phyloP scores from a whole-genome alignment of 2,113 vertebrate species.

The Zosterops hypoxanthus region DNA sequence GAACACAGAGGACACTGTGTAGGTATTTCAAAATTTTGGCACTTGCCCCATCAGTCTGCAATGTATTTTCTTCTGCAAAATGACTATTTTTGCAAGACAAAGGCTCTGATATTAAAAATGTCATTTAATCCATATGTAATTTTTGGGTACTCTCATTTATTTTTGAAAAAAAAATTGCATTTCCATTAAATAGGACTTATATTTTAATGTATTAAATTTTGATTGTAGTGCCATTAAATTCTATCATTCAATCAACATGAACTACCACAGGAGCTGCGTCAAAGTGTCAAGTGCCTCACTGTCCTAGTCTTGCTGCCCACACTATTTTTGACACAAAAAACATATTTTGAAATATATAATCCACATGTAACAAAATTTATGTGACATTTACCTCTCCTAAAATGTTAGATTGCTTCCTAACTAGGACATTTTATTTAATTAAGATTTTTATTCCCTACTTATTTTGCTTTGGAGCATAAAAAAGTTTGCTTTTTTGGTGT shows the following conservation, averaged over 20 bases:
- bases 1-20: not conserved
- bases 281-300: not conserved
- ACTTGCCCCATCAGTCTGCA: not conserved
- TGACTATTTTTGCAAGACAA: not conserved
- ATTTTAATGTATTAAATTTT: not conserved
- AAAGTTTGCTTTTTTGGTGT: not conserved
- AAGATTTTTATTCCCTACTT: not conserved
- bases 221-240: not conserved
- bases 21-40: not conserved
- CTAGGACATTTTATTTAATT: not conserved
- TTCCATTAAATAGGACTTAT: not conserved
- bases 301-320: not conserved
- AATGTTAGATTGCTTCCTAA: not conserved
- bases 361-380: not conserved
- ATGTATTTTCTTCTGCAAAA: not conserved
- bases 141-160: not conserved
- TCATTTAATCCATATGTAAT: not conserved
- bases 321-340: not conserved
- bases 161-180: not conserved
- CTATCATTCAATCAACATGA: not conserved
- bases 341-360: not conserved
- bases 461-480: not conserved
- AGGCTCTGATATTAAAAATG: not conserved
- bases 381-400: not conserved
- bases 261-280: not conserved